Base-by-base conservation (phyloP, 2,888 invertebrate genomes). In the Diarsia mendica region DNA sequence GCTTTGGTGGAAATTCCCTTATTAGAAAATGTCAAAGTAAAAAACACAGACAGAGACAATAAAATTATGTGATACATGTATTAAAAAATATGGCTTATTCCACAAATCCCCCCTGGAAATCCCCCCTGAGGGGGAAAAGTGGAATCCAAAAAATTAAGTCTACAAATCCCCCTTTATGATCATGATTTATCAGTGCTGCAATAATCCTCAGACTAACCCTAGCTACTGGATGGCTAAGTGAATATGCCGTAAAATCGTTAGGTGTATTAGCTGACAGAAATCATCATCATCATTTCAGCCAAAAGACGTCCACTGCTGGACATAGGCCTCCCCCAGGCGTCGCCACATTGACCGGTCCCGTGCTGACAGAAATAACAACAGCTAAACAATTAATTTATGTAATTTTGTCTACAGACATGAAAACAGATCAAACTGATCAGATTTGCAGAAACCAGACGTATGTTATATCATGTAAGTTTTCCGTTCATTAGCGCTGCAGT, bases 311-410 rank as follows among this genome's bases (percentile, higher is more conserved):
- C n/a, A n/a, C n/a, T n/a, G n/a, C n/a, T n/a, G n/a, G n/a, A n/a
- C n/a, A n/a, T n/a, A n/a, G n/a, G n/a, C n/a, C n/a, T n/a, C n/a
- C n/a, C n/a, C n/a, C n/a, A n/a, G n/a, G n/a, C n/a, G n/a, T n/a
- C n/a, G n/a, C n/a, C n/a, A n/a, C n/a, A n/a, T n/a, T n/a, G n/a
- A n/a, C n/a, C n/a, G n/a, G n/a, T n/a, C n/a, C n/a, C n/a, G n/a
- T n/a, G 13, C 23, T 23, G 23, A 13, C n/a, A 55, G 10, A 55
- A 75, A 76, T 76, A 76, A 15, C 33, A 23, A 15, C n/a, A 46
- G 3, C 18, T 2, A 5, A 28, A 28, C 6, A 75, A 64, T 13
- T 71, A 1, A 18, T 33, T n/a, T 2, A 55, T 55, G 4, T n/a
- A 4, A n/a, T n/a, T 23, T 55, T 2, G n/a, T 1, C n/a, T 10